Evolutionary conservation across 2,888 invertebrate genomes (phyloP).

Genomic region (Stegana nigrithorax): DNA sequence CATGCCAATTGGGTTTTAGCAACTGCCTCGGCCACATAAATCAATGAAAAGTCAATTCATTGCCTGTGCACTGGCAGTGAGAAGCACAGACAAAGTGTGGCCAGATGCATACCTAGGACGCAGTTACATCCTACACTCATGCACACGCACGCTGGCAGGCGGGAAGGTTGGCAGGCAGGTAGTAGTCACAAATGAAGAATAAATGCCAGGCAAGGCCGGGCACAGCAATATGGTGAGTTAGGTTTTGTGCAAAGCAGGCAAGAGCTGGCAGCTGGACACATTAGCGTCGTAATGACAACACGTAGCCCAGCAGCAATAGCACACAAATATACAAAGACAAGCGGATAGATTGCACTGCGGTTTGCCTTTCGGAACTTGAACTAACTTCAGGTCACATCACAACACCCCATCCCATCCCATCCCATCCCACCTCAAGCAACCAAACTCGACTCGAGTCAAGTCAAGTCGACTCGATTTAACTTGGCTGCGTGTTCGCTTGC

Average conservation of each 20-base stretch:
- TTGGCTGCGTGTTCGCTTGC: too few species aligned
- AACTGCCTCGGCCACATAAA: slow-evolving; percentile 31
- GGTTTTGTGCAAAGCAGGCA: too few species aligned
- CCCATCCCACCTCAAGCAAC: too few species aligned
- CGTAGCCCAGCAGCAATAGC: neutral
- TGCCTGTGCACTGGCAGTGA: slow-evolving; percentile 7
- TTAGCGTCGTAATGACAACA: neutral
- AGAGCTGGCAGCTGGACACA: too few species aligned
- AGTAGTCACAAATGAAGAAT: slow-evolving; percentile 28
- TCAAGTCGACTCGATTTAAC: too few species aligned
- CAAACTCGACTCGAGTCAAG: too few species aligned
- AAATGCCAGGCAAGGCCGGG: slow-evolving; percentile 24
- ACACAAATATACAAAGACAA: neutral
- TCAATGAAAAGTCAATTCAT: slow-evolving; percentile 49
- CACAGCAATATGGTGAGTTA: neutral
- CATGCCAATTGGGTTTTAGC: neutral
- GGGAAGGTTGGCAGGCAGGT: slow-evolving; percentile 16
- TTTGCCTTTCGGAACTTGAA: too few species aligned
- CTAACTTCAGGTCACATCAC: too few species aligned
- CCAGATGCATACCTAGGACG: slow-evolving; percentile 12
- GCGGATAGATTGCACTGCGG: neutral
- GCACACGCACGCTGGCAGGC: too few species aligned
- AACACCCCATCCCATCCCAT: too few species aligned
- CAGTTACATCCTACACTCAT: too few species aligned
- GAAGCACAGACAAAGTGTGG: neutral